Evolutionary conservation across 1,140 invertebrate genomes (phyloP), one percentile per base, ranked within the genome.

Genomic region (Ganaspis sp.): DNA sequence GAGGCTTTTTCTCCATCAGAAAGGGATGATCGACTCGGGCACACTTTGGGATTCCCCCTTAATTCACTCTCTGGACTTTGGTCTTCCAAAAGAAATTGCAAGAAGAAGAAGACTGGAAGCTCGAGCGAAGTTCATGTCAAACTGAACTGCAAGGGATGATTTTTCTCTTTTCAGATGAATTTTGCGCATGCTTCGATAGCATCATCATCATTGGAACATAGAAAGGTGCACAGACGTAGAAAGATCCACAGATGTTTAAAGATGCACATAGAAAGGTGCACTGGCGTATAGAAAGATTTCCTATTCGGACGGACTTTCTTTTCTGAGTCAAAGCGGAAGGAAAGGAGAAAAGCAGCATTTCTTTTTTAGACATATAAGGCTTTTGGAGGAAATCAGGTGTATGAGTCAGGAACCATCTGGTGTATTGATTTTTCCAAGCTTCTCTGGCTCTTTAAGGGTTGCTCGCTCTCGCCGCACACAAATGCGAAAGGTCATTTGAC

Each of bases 361-460:
- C 9, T 26, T 64, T 64, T 64, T 26, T 64, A 64, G 21, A 21
- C 9, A 4, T 9, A 5, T 21, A 11, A 11, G 21, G 12, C 26
- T 64, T 15, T 26, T 23, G 23, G 23, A 21, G 15, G 58, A 64
- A 9, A 15, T 4, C 9, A 15, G 12, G 11, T 64, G 21, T 11
- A 12, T 12, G 11, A 12, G 9, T 23, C 23, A 29, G 26, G 26
- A 29, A 64, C 11, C 54, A 64, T 34, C 58, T n/a, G 45, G 45
- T 49, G 21, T 64, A 64, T 64, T 64, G 58, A 64, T 64, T 64
- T 29, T 64, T 29, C 23, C 4, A 23, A 29, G 54, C 54, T 29
- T 58, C 54, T 58, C 21, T 58, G 53, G 12, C 58, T 29, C 58
- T 34, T 49, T 64, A 64, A 64, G 58, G 58, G 58, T 64, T 64